Base-by-base conservation (phyloP, 1,140 invertebrate genomes). In the Lerema accius region DNA sequence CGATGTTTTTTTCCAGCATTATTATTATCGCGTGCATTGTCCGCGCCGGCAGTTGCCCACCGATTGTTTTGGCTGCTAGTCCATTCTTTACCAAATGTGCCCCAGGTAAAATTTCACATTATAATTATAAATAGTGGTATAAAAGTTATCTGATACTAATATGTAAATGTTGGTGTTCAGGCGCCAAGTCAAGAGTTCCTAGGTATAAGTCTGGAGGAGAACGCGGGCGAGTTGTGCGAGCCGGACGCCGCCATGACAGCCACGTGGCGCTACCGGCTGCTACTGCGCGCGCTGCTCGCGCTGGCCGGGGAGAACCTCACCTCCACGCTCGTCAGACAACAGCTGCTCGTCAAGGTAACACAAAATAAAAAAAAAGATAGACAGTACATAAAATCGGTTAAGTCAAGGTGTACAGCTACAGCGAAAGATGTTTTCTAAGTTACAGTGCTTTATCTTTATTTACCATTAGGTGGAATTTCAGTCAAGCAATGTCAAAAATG, bases 31-130 rank as follows among this genome's bases (percentile, higher is more conserved):
- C 93, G 97, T 69, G 94, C 97, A 1, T 91, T 99, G 61, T 93
- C 94, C 15, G 98, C 96, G 37, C 96, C 98, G 0, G 92, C 97
- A 63, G 95, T 99, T 59, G 97, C 98, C 1, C 98, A 99, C 91
- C 94, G 96, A 72, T 92, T 99, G 68, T 99, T 99, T 89, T 99
- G 98, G 98, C 89, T 98, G 15, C 78, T 98, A 17, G 95, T 95
- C 32, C 96, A 97, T 82, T 94, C 78, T 0, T 63, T 90, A 50
- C 86, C 87, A 39, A 87, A 93, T 49, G 75, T 87, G 55, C 82
- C 84, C 23, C 84, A 87, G 81, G 86, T 89, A 65, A 67, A 19
- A 7, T 32, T 63, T 23, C n/a, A n/a, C n/a, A n/a, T n/a, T n/a
- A n/a, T n/a, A n/a, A n/a, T n/a, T n/a, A n/a, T n/a, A n/a, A n/a